phyloP scores from a whole-genome alignment of 2,888 invertebrate species.

The Cephus pygmeus region DNA sequence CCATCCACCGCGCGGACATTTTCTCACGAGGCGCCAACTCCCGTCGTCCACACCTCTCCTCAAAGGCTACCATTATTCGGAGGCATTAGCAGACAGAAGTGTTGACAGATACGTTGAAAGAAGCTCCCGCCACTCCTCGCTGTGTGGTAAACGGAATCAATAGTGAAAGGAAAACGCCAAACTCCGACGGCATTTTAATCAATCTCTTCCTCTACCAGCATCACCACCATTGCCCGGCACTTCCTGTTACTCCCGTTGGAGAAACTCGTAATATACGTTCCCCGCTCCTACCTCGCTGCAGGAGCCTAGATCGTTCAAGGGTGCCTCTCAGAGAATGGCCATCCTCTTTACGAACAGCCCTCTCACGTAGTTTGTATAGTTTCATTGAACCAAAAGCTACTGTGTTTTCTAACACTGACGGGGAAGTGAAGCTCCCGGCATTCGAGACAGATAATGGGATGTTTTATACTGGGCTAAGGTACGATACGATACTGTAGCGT shows the following conservation, averaged over 20 bases:
- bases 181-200: slow-evolving; percentile 43
- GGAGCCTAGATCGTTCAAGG: neutral
- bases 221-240: slow-evolving; percentile 1
- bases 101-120: slow-evolving; percentile 45
- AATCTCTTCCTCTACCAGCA: slow-evolving; percentile 36
- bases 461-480: slow-evolving; percentile 34
- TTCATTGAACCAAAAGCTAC: slow-evolving; percentile 14
- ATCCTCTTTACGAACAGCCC: neutral
- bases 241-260: neutral
- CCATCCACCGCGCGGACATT: neutral
- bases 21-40: neutral
- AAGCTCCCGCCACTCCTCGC: slow-evolving; percentile 15
- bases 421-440: slow-evolving; percentile 16
- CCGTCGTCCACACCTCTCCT: neutral
- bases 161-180: slow-evolving; percentile 42
- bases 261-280: neutral
- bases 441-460: slow-evolving; percentile 45
- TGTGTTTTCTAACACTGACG: neutral
- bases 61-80: slow-evolving; percentile 36
- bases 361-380: slow-evolving; percentile 18
- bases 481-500: slow-evolving; percentile 30
- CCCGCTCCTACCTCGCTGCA: neutral
- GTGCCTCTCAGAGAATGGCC: neutral
- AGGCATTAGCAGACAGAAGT: slow-evolving; percentile 34
- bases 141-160: slow-evolving; percentile 36